phyloP scores from a whole-genome alignment of 2,888 invertebrate species.

The Drosophila lutescens region DNA sequence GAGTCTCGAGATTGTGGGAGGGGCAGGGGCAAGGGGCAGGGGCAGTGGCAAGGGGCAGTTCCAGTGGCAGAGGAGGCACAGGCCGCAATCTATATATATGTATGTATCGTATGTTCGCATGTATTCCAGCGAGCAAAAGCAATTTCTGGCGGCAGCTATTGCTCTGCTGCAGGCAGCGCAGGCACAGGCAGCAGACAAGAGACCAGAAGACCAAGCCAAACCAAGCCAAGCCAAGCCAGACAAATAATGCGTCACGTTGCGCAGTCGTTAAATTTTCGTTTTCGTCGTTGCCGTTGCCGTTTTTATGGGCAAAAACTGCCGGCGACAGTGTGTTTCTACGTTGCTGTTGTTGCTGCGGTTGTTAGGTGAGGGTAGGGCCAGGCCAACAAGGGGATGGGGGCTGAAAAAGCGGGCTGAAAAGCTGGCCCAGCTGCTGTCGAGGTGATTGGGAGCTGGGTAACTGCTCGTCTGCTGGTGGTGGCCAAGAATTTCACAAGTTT shows the following conservation, averaged over 20 bases:
- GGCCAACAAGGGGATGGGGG: not conserved
- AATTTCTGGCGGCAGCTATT: slow-evolving; percentile 71
- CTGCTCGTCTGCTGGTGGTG: slow-evolving; percentile 50
- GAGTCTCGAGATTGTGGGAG: slow-evolving; percentile 14
- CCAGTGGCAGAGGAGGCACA: slow-evolving; percentile 29
- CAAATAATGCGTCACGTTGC: slow-evolving; percentile 78
- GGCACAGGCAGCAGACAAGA: slow-evolving; percentile 39
- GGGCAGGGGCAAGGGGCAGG: not conserved
- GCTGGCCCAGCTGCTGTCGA: slow-evolving; percentile 45
- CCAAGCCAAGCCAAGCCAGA: slow-evolving; percentile 61
- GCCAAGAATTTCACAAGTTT: slow-evolving; percentile 79
- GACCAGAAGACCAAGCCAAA: slow-evolving; percentile 36
- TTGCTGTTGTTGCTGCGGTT: slow-evolving; percentile 15
- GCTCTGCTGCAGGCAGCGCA: slow-evolving; percentile 68
- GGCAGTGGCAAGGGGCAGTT: not conserved
- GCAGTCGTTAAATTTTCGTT: slow-evolving; percentile 78
- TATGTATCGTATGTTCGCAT: not conserved
- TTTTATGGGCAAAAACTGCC: slow-evolving; percentile 70
- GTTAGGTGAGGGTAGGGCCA: slow-evolving; percentile 25
- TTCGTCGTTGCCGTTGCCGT: slow-evolving; percentile 64
- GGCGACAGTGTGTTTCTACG: slow-evolving; percentile 31
- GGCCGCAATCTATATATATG: slow-evolving; percentile 22
- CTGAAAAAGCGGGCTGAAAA: slow-evolving; percentile 9
- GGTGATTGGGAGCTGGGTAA: slow-evolving; percentile 47
- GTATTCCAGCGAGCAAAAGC: slow-evolving; percentile 67